Conservation (phyloP, 2,888 invertebrate genomes). For the Sphaerophoria rueppellii region DNA sequence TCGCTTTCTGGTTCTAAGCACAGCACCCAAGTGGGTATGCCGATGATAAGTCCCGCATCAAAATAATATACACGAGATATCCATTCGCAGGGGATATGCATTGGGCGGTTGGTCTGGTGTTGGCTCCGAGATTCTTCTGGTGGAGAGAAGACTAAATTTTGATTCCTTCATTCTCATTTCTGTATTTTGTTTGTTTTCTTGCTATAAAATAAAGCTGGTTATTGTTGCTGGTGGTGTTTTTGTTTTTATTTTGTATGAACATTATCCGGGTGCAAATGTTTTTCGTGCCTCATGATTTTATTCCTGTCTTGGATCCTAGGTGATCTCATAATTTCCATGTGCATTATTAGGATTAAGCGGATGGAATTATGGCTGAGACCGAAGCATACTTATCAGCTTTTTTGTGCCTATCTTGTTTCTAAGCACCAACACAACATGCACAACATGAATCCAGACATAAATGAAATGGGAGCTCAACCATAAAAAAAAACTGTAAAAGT, state of each 20-base stretch:
- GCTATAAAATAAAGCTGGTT: constrained; percentile 33
- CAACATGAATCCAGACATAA: constrained; percentile 5
- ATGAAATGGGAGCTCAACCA: constrained; percentile 41
- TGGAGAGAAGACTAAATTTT: constrained; percentile 36
- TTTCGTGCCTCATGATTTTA: constrained; percentile 65
- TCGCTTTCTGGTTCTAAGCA: constrained; percentile 46
- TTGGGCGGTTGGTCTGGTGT: constrained; percentile 42
- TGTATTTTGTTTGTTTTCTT: constrained; percentile 15
- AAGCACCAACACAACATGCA: constrained; percentile 17
- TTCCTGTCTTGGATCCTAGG: constrained; percentile 47
- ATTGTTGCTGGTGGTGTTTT: constrained; percentile 38
- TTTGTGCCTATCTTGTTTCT: not conserved
- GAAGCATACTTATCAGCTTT: constrained; percentile 58
- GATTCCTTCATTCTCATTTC: constrained; percentile 23
- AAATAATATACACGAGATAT: constrained; percentile 72
- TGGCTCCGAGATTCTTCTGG: constrained; percentile 36
- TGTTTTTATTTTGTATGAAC: not conserved
- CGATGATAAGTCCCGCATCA: constrained; percentile 63
- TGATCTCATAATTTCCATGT: constrained; percentile 71
- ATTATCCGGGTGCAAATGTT: constrained; percentile 64
- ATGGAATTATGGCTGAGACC: constrained; percentile 62
- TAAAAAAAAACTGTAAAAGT: constrained; percentile 62
- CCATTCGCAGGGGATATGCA: constrained; percentile 64
- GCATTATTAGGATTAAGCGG: constrained; percentile 71
- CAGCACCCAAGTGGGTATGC: constrained; percentile 44